Evolutionary conservation across 1,140 invertebrate genomes (phyloP), one percentile per base, ranked within the genome.

Genomic region (Akabosia matsudoensis): DNA sequence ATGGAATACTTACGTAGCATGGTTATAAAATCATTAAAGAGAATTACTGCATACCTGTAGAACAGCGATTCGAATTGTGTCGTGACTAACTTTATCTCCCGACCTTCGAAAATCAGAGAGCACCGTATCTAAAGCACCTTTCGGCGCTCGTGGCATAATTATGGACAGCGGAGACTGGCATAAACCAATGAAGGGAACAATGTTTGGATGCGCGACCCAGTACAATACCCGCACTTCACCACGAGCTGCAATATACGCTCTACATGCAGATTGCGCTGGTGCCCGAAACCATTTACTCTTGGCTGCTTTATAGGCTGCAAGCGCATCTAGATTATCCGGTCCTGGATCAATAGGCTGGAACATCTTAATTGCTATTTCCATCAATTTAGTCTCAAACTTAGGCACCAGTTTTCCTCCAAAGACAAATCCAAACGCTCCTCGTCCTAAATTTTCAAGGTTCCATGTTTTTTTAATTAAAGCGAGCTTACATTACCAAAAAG

Each of bases 401-500:
- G 93, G 92, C 1, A 88, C 89, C 22, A 88, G 79, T 16, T 76
- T 77, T 0, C 90, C 96, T 83, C 92, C 91, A 83, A 97, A 97
- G 0, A 99, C 97, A 84, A 97, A 97, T 0, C 97, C 97, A 87
- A 99, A 99, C 0, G 96, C 96, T 0, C 97, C 97, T 37, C 96
- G 90, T 0, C 97, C 97, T n/a, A 97, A 70, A 73, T 31, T 56
- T 16, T 56, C 14, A 70, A n/a, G n/a, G n/a, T n/a, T n/a, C n/a
- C n/a, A n/a, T n/a, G 13, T 70, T 31, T 30, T 70, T 70, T 4
- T 30, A 3, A 70, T 31, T 70, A 31, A 28, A 7, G 26, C 67
- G 28, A 56, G 10, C 22, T n/a, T 22, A 56, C 24, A 56, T 56
- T 56, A 16, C 24, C 24, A 24, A 22, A 22, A 56, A 45, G 37